These are phyloP conservation scores for Cryptoprocta ferox DNA, from an alignment of 2,797 vertebrate species.

Conservation along the genomic window DNA sequence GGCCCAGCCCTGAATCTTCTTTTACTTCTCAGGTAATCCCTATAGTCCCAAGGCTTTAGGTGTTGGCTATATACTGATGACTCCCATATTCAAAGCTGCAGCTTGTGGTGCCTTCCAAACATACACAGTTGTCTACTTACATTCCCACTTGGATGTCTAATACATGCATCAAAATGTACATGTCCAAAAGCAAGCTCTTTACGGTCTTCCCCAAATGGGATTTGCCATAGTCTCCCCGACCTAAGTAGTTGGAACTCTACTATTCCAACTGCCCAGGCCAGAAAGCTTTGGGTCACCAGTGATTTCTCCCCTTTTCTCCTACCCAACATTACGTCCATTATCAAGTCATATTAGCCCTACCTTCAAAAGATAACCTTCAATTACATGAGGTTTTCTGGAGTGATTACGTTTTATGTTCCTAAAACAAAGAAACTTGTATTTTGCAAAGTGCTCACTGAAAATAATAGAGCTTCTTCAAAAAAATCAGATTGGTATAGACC, in stretches of 20 bases:
- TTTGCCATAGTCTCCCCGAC: not conserved
- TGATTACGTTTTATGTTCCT: not conserved
- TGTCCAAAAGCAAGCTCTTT: not conserved
- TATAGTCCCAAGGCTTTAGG: not conserved
- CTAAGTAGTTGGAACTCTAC: not conserved
- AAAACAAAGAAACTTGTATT: not conserved
- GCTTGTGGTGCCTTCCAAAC: not conserved
- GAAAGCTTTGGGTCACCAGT: not conserved
- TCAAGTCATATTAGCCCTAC: not conserved
- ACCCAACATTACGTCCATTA: not conserved
- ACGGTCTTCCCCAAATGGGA: not conserved
- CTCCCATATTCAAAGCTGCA: not conserved
- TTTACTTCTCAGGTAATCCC: not conserved
- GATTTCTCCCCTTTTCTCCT: not conserved
- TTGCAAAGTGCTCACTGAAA: slow-evolving; percentile 17
- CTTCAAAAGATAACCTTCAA: slow-evolving; percentile 33
- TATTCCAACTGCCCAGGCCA: not conserved
- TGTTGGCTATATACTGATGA: not conserved
- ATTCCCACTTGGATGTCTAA: not conserved
- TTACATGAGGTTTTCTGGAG: not conserved
- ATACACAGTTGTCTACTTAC: not conserved
- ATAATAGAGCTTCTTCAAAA: not conserved
- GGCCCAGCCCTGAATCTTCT: not conserved
- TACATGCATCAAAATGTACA: not conserved
- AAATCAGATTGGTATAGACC: not conserved